Conservation (phyloP, 2,888 invertebrate species). For the Hedychridium roseum region DNA sequence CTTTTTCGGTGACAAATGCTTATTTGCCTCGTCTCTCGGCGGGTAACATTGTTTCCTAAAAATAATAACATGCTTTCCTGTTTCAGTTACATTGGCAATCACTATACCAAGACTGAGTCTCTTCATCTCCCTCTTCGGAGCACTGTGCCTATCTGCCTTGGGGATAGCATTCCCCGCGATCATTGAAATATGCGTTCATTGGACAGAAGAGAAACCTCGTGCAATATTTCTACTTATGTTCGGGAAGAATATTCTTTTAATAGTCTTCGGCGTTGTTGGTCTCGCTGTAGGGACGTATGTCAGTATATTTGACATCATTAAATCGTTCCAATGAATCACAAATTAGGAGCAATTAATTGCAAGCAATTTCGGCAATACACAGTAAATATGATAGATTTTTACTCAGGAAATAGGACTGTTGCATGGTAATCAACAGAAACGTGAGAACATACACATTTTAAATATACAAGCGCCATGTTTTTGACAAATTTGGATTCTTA, state of each 20-base stretch:
- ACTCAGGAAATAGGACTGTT: background rate
- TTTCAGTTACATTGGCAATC: conserved; percentile 77
- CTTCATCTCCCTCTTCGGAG: conserved; percentile 80
- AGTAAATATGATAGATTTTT: background rate
- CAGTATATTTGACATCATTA: conserved; percentile 66
- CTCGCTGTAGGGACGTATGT: conserved; percentile 70
- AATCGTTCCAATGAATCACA: conserved; percentile 52
- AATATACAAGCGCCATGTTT: background rate
- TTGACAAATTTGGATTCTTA: background rate
- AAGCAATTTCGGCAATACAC: no score
- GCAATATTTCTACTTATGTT: conserved; percentile 62
- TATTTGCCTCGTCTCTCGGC: no score
- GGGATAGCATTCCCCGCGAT: conserved; percentile 80
- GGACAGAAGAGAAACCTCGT: conserved; percentile 70
- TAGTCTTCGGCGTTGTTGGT: conserved; percentile 66
- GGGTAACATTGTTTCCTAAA: no score
- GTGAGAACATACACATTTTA: background rate
- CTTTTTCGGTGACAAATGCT: no score
- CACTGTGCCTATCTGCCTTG: conserved; percentile 76
- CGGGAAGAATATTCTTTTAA: conserved; percentile 65
- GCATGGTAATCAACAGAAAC: background rate
- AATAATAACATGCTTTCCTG: no score
- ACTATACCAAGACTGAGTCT: conserved; percentile 76
- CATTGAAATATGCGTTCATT: conserved; percentile 77
- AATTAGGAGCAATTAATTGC: no score